Conservation (phyloP, 2,797 vertebrate genomes). For the Hydrolagus colliei region DNA sequence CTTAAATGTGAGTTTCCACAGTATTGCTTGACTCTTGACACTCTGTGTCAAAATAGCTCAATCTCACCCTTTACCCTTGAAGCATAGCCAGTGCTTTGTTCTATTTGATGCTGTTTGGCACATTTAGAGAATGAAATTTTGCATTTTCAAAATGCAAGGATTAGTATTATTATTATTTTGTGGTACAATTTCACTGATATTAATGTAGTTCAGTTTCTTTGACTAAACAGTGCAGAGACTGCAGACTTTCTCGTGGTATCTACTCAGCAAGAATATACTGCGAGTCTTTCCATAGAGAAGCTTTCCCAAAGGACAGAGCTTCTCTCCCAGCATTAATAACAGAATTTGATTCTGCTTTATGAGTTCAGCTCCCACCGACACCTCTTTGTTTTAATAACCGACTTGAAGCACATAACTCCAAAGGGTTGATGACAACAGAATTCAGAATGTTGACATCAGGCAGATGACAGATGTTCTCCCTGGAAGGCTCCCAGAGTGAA, state of each 20-base stretch:
- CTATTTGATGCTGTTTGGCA: background rate
- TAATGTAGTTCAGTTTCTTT: background rate
- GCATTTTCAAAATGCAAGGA: no score
- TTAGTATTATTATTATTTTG: background rate
- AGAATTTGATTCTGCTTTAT: constrained; percentile 25
- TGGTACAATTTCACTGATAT: background rate
- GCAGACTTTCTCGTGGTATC: background rate
- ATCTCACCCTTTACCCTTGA: background rate
- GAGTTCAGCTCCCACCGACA: constrained; percentile 20
- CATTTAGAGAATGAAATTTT: no score
- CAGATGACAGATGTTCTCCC: constrained; percentile 31
- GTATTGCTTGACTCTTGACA: no score
- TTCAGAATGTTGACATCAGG: constrained; percentile 22
- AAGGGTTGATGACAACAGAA: constrained; percentile 23
- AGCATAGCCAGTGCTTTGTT: background rate
- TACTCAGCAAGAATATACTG: background rate
- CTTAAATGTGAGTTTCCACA: no score
- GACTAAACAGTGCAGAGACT: background rate
- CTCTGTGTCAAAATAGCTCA: background rate
- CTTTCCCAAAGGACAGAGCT: background rate
- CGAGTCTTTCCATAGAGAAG: background rate
- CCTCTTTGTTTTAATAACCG: constrained; percentile 25
- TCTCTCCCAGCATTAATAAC: background rate
- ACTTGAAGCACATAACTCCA: constrained; percentile 18
- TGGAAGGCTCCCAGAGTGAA: constrained; percentile 19